Evolutionary conservation across 2,888 invertebrate genomes (phyloP), one percentile per base, ranked within the genome.

Genomic region (Blomia tropicalis): DNA sequence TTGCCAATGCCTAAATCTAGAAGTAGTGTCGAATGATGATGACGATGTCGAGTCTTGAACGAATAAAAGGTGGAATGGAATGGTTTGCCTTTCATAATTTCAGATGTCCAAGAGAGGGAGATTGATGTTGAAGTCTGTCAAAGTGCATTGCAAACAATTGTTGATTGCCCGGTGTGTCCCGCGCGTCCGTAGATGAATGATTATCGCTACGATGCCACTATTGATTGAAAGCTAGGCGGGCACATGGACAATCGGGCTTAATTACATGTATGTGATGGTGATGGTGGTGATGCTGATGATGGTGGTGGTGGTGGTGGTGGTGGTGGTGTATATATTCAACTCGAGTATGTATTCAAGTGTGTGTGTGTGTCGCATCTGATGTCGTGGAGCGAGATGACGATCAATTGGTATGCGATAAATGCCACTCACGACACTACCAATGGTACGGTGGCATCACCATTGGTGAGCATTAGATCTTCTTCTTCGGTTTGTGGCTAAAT

Each of bases 201-300:
- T 47, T 47, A 47, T 47, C 51, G 51, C 27, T 14, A n/a, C n/a
- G 51, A 47, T 47, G 27, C 51, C 41, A 17, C 41, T n/a, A 47
- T 47, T 47, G 51, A 47, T 47, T 47, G 51, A 47, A 47, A 47
- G 51, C 51, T 47, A 47, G 51, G 51, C 51, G 51, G 51, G 51
- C 51, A 47, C 51, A 11, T 47, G 51, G 51, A 47, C 51, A 47
- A 47, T 47, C 51, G 51, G 23, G 51, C 51, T 47, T 47, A 47
- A 47, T 47, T 47, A 47, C 51, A 47, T 47, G n/a, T n/a, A n/a
- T n/a, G n/a, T n/a, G n/a, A n/a, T n/a, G n/a, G n/a, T n/a, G n/a
- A n/a, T n/a, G n/a, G n/a, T n/a, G n/a, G n/a, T n/a, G n/a, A n/a
- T n/a, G n/a, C n/a, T n/a, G n/a, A n/a, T n/a, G n/a, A n/a, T n/a